Percentiles rank a stretch among this genome's conserved stretches.
phyloP scores from a whole-genome alignment of 2,113 vertebrate species.

The Chaetura pelagica region DNA sequence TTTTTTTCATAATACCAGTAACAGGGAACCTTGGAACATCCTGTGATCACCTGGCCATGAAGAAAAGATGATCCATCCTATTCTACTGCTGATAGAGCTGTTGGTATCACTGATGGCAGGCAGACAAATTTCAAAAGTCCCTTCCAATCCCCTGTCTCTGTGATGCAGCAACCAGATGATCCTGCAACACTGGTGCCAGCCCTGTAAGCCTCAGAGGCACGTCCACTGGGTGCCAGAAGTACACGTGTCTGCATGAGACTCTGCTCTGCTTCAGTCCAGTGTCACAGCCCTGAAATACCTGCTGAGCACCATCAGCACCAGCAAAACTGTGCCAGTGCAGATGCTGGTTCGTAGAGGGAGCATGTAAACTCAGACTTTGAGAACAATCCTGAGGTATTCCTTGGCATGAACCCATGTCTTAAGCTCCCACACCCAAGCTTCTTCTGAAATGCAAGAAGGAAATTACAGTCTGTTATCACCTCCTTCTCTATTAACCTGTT shows the following conservation, averaged over 20 bases:
- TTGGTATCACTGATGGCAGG: neutral
- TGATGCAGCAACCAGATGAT: constrained; percentile 25
- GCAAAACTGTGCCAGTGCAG: neutral
- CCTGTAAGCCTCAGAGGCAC: neutral
- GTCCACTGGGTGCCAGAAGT: neutral
- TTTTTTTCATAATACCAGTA: neutral
- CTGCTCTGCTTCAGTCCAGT: fast-evolving
- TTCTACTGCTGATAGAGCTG: neutral
- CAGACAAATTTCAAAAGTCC: neutral
- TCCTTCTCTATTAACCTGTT: neutral
- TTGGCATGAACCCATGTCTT: neutral
- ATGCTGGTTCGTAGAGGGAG: neutral
- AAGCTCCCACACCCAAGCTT: neutral
- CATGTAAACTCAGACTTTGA: neutral
- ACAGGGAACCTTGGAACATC: neutral
- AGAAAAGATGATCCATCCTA: neutral
- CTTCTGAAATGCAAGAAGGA: neutral
- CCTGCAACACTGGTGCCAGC: neutral
- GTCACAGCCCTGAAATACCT: constrained; percentile 29
- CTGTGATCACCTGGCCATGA: neutral
- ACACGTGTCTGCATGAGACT: neutral
- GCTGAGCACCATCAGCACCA: constrained; percentile 1
- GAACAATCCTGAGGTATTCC: neutral
- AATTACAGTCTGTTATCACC: neutral
- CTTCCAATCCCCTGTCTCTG: neutral